Evolutionary conservation across 2,113 vertebrate genomes (phyloP), one percentile per base, ranked within the genome.

Genomic region (Scortum barcoo): DNA sequence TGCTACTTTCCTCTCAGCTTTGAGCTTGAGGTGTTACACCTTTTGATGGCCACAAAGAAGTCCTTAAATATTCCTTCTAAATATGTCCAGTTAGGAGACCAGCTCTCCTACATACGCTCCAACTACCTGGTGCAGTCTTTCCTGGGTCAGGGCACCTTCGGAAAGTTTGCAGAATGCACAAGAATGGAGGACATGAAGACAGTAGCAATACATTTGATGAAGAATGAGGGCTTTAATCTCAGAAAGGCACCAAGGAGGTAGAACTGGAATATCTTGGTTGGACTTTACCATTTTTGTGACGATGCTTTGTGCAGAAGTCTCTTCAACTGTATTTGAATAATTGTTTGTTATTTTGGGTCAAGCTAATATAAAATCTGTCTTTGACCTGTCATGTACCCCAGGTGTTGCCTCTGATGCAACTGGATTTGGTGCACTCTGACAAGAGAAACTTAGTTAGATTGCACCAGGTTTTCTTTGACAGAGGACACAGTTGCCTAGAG

Each of bases 141-240:
- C 5, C 30, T 79, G 6, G 71, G 60, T 0, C 26, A 76, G 3
- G 71, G 79, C 19, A 8, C 51, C 9, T 85, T 72, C 10, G 67
- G 83, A 12, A 79, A 42, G 24, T 76, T 80, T 19, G 72, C 11
- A 3, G 76, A 68, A 28, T 83, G 76, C 24, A 26, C 0, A 0
- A 78, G 53, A 7, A 22, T 67, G 20, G 1, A 2, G 1, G 54
- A 74, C 30, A 61, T 5, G n/a, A 76, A 58, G 61, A 76, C 33
- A 0, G 71, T 76, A 9, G 54, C 72, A 7, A 40, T 85, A 36
- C 85, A 83, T 42, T 48, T 83, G 22, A 48, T 86, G 1, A 80
- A 72, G n/a, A 24, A 26, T 3, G 4, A 30, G 4, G 56, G 20
- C 1, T 36, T 2, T 40, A 0, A 2, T 4, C 6, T n/a, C 0